Percentiles rank a stretch among this genome's conserved stretches.
phyloP scores from a whole-genome alignment of 1,140 invertebrate genomes.

The Polypedilum pembai region DNA sequence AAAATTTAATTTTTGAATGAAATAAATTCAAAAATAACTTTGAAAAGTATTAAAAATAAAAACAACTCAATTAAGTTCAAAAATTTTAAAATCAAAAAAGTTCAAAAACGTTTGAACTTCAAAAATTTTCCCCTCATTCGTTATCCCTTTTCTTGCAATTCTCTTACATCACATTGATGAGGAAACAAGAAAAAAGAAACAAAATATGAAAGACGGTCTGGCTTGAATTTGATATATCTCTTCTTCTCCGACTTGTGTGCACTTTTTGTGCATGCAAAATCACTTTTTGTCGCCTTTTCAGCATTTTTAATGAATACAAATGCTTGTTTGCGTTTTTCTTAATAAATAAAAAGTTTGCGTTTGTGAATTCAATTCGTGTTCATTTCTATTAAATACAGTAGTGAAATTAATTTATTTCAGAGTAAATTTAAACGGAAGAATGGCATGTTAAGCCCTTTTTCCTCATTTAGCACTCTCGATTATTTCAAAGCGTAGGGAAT shows the following conservation, averaged over 20 bases:
- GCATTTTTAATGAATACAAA: conserved; percentile 12
- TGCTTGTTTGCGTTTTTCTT: not conserved
- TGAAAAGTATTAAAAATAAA: no score
- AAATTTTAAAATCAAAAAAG: no score
- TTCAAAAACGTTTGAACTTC: no score
- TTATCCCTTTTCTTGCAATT: no score
- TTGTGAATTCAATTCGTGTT: conserved; percentile 6
- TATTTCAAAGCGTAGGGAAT: not conserved
- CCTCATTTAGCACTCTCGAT: not conserved
- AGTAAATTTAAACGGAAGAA: not conserved
- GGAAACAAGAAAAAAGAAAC: not conserved
- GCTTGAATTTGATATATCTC: conserved; percentile 12
- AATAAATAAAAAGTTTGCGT: no score
- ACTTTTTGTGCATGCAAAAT: not conserved
- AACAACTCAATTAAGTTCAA: no score
- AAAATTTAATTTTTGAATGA: no score
- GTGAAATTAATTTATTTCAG: not conserved
- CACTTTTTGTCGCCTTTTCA: conserved; percentile 1
- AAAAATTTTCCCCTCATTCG: no score
- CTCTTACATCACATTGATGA: not conserved
- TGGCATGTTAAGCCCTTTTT: not conserved
- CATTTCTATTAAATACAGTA: not conserved
- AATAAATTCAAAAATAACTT: no score
- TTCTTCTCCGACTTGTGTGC: not conserved
- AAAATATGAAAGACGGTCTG: not conserved